phyloP scores from a whole-genome alignment of 2,113 vertebrate genomes.

The Alaudala cheleensis region DNA sequence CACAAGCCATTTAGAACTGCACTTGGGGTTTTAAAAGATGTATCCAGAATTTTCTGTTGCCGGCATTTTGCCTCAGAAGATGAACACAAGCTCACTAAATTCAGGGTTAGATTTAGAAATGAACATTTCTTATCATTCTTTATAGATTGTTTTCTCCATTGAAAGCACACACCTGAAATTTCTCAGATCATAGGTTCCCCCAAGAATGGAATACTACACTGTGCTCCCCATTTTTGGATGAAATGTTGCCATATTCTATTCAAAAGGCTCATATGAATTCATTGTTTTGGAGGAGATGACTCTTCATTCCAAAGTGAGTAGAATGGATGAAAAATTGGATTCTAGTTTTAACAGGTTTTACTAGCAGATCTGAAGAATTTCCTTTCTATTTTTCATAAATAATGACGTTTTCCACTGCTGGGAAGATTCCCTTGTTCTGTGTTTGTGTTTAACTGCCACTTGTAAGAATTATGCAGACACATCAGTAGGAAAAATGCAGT shows the following conservation, averaged over 20 bases:
- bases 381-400: not conserved
- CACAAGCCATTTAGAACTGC: not conserved
- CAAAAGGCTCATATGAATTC: not conserved
- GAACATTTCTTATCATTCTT: not conserved
- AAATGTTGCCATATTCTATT: not conserved
- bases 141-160: not conserved
- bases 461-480: conserved; percentile 24
- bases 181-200: not conserved
- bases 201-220: not conserved
- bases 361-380: not conserved
- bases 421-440: not conserved
- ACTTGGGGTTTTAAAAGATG: not conserved
- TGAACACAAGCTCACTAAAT: not conserved
- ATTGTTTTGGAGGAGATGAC: not conserved
- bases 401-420: not conserved
- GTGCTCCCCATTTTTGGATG: not conserved
- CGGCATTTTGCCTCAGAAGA: not conserved
- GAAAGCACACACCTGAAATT: not conserved
- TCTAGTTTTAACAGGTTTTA: not conserved
- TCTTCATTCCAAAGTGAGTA: not conserved
- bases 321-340: not conserved
- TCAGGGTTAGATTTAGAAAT: conserved; percentile 4
- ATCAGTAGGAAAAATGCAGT: not conserved
- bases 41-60: not conserved
- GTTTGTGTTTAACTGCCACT: conserved; percentile 1